These are phyloP conservation scores for Protula sp. DNA, from an alignment of 2,888 invertebrate genomes.

Conservation along the genomic window DNA sequence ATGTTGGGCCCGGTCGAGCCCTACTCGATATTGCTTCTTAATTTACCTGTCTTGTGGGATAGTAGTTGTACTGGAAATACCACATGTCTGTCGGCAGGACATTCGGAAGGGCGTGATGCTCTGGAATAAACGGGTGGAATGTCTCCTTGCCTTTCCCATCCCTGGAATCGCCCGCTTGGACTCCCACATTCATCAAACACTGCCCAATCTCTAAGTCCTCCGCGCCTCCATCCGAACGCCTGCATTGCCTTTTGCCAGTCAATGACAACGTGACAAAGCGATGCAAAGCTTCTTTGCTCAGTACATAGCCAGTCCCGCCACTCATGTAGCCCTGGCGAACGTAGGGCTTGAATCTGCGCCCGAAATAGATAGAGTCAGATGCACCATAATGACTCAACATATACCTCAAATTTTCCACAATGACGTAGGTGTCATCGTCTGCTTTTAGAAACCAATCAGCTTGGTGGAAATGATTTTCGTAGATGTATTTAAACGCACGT, in stretches of 20 bases:
- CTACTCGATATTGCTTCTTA: too few species aligned
- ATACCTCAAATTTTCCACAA: too few species aligned
- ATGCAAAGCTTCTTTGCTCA: conserved; percentile 73
- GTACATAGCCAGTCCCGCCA: conserved; percentile 72
- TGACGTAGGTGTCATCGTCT: conserved; percentile 97
- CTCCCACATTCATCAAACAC: conserved; percentile 79
- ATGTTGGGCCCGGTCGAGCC: too few species aligned
- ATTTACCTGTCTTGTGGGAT: conserved; percentile 83
- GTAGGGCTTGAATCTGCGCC: conserved; percentile 43
- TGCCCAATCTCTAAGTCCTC: conserved; percentile 92
- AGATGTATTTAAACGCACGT: conserved; percentile 82
- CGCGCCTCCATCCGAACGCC: conserved; percentile 67
- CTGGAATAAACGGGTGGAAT: conserved; percentile 92
- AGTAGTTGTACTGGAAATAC: conserved; percentile 92
- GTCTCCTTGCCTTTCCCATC: conserved; percentile 78
- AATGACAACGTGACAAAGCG: conserved; percentile 70
- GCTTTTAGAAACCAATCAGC: conserved; percentile 98
- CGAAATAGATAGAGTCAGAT: conserved; percentile 74
- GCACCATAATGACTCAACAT: conserved; percentile 73
- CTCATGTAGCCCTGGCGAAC: conserved; percentile 55
- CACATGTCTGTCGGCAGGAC: conserved; percentile 69
- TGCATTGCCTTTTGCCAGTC: conserved; percentile 66
- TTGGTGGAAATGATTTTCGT: conserved; percentile 72
- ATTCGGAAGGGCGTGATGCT: conserved; percentile 84
- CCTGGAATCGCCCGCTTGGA: conserved; percentile 79